Conservation (phyloP, 2,797 vertebrate genomes). For the Miichthys miiuy region DNA sequence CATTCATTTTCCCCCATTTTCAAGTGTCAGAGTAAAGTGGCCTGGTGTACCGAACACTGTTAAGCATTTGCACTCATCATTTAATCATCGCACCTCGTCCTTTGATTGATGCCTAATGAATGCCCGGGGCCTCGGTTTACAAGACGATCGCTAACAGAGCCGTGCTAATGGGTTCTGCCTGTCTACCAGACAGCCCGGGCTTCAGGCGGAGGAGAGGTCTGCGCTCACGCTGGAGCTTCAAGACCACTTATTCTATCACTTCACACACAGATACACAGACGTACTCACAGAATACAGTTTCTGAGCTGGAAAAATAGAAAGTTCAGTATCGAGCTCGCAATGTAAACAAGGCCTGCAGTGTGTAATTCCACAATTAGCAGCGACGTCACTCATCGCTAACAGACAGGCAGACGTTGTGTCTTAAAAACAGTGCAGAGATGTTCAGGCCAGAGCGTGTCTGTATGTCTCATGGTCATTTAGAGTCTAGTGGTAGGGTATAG, state of each 20-base stretch:
- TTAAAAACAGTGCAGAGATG: slow-evolving; percentile 8
- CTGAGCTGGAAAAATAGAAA: slow-evolving; percentile 1
- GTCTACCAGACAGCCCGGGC: slow-evolving; percentile 58
- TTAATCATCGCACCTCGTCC: slow-evolving; percentile 89
- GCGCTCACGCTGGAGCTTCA: slow-evolving; percentile 19
- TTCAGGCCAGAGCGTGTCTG: background rate
- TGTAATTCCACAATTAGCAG: slow-evolving; percentile 89
- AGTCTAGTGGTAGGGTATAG: too few species aligned
- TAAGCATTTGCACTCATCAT: slow-evolving; percentile 85
- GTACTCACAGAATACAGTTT: background rate
- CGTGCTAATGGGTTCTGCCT: slow-evolving; percentile 90
- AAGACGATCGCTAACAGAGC: slow-evolving; percentile 91
- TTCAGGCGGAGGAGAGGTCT: slow-evolving; percentile 33
- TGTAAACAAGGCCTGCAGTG: slow-evolving; percentile 66
- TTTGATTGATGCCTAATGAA: slow-evolving; percentile 91
- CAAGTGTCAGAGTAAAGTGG: slow-evolving; percentile 75
- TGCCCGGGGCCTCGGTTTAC: slow-evolving; percentile 90
- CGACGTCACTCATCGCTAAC: slow-evolving; percentile 86
- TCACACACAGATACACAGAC: background rate
- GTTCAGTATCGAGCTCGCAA: background rate
- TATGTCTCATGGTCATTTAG: too few species aligned
- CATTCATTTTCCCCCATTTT: slow-evolving; percentile 59
- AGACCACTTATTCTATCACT: slow-evolving; percentile 26
- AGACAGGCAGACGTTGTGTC: slow-evolving; percentile 24
- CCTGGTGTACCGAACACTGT: slow-evolving; percentile 70